phyloP scores from a whole-genome alignment of 2,113 vertebrate species.

The Paradisaea rubra region DNA sequence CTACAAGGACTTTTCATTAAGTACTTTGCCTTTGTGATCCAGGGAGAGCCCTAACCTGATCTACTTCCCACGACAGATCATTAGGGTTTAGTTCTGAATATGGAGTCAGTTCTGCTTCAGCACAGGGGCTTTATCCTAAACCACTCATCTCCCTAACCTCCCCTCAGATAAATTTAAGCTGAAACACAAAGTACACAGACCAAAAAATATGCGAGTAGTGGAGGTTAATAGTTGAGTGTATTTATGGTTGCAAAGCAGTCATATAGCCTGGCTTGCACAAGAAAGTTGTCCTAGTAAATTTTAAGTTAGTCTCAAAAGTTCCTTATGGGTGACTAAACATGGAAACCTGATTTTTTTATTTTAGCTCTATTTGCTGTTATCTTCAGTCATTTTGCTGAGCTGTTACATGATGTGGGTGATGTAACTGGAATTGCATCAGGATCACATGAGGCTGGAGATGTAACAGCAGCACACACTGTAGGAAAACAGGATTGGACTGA shows the following conservation, averaged over 20 bases:
- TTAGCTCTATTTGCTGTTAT: neutral
- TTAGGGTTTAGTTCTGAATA: neutral
- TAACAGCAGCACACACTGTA: neutral
- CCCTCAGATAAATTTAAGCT: neutral
- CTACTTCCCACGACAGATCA: neutral
- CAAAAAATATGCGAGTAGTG: neutral
- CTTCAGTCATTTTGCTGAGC: neutral
- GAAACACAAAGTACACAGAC: neutral
- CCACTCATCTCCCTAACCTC: neutral
- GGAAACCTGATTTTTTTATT: neutral
- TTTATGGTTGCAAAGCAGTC: neutral
- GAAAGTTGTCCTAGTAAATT: neutral
- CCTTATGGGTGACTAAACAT: neutral
- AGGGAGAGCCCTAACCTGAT: neutral
- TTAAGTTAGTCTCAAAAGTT: neutral
- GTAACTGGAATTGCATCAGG: slow-evolving; percentile 2
- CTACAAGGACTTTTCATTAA: neutral
- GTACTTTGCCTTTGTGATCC: neutral
- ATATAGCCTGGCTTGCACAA: neutral
- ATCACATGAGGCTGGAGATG: neutral
- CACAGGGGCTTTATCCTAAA: neutral
- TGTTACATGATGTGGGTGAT: slow-evolving; percentile 3
- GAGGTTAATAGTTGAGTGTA: rapidly evolving
- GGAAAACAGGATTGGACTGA: neutral
- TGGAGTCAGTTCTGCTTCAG: neutral